Evolutionary conservation across 2,797 vertebrate species (phyloP), one percentile per base, ranked within the genome.

Genomic region (Gymnodraco acuticeps): DNA sequence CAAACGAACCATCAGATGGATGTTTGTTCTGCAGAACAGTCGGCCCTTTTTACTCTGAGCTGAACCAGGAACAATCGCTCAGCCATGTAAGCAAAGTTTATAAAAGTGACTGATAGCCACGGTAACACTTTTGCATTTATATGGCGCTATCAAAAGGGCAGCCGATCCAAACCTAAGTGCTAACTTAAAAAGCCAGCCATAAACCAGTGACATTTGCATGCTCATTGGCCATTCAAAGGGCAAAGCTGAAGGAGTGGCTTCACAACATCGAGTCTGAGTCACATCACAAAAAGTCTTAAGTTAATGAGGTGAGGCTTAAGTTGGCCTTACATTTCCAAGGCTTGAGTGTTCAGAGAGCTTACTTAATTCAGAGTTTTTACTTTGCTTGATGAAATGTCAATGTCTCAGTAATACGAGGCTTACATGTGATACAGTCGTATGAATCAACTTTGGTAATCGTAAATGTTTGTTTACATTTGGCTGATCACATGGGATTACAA

Each of bases 201-300:
- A 87, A 92, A 90, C 76, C 76, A 3, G 69, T 86, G 78, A 85
- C 89, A 93, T 93, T 94, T 94, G 87, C 92, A 91, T 92, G 82
- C 56, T 87, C 86, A 84, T 81, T 85, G 85, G 79, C 63, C 78
- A 89, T 85, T 90, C 87, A 93, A 93, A 91, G 90, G 87, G 84
- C 88, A 92, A 50, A n/a, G 84, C 50, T 23, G 79, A 80, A 68
- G 84, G 87, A 86, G 80, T 45, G 75, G 60, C 69, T 31, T 71
- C 65, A 19, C 12, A 20, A 17, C 33, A 47, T 33, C 0, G 19
- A 73, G 65, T 33, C 51, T 0, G 19, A 73, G 65, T 33, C 51
- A 17, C 0, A 43, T 27, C 54, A 66, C 19, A 58, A 14, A 20
- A 17, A 41, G 48, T 52, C 11, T 17, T 1, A 19, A 6, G 20